These are phyloP conservation scores for Thymelicus sylvestris DNA, from an alignment of 2,888 invertebrate species.

Conservation along the genomic window DNA sequence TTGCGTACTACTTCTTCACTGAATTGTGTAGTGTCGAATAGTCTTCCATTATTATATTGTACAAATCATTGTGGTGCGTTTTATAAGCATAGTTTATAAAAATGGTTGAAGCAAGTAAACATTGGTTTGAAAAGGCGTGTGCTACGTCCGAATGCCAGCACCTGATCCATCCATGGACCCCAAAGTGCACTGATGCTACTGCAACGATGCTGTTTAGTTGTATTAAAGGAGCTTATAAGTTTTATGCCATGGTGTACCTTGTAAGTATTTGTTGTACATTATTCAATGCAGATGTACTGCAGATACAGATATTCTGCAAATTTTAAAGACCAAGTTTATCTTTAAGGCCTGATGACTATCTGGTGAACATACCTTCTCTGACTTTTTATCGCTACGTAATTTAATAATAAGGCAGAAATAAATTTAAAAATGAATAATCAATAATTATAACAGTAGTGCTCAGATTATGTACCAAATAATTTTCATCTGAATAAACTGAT, in stretches of 20 bases:
- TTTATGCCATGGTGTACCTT: conserved; percentile 80
- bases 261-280: conserved; percentile 59
- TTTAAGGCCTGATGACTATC: too few species aligned
- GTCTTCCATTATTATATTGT: neutral
- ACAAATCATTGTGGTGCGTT: conserved; percentile 1
- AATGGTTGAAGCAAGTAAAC: conserved; percentile 82
- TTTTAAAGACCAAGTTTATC: too few species aligned
- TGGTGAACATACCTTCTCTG: too few species aligned
- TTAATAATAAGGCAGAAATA: too few species aligned
- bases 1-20: neutral
- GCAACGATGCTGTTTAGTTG: conserved; percentile 71
- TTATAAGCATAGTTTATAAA: conserved; percentile 38
- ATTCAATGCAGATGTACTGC: too few species aligned
- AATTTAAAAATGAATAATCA: too few species aligned
- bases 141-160: conserved; percentile 63
- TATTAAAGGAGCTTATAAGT: conserved; percentile 78
- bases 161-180: conserved; percentile 81
- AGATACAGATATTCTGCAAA: too few species aligned
- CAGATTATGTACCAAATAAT: too few species aligned
- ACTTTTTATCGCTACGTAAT: too few species aligned
- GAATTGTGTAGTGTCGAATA: neutral
- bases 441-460: too few species aligned
- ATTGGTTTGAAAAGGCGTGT: conserved; percentile 76
- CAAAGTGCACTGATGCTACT: conserved; percentile 71
- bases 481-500: too few species aligned